Conservation (phyloP, 2,797 vertebrate species). For the Monodelphis domestica region DNA sequence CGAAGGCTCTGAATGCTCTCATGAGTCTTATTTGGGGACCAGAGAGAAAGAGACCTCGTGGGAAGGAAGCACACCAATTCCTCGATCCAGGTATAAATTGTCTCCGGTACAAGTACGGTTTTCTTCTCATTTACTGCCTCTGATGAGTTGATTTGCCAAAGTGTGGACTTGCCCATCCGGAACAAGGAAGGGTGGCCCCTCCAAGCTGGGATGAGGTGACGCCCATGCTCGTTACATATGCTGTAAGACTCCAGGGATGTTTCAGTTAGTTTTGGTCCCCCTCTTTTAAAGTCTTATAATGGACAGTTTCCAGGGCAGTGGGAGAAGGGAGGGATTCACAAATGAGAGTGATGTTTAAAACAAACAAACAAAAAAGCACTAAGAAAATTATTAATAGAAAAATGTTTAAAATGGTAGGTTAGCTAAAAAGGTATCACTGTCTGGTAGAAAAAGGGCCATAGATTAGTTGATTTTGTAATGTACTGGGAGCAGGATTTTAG, state of each 20-base stretch:
- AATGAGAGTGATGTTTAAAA: neutral
- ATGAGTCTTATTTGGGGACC: neutral
- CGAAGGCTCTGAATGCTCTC: slow-evolving; percentile 36
- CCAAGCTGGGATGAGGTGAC: neutral
- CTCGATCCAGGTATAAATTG: neutral
- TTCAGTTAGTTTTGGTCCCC: neutral
- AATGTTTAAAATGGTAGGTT: neutral
- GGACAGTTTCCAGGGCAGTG: neutral
- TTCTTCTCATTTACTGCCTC: neutral
- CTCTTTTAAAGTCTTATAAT: neutral
- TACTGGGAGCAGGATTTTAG: slow-evolving; percentile 18
- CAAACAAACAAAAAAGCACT: no score
- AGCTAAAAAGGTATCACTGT: neutral
- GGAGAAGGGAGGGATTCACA: neutral
- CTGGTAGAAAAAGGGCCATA: slow-evolving; percentile 20
- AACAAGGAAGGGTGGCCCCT: neutral
- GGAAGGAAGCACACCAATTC: neutral
- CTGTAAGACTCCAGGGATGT: neutral
- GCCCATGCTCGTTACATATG: neutral
- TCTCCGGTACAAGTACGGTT: no score
- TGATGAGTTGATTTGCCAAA: neutral
- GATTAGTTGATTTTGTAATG: slow-evolving; percentile 38
- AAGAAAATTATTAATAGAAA: neutral
- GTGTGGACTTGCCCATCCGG: neutral
- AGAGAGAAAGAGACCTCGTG: slow-evolving; percentile 13